Evolutionary conservation across 1,140 invertebrate genomes (phyloP).

Genomic region (Penaeus indicus): DNA sequence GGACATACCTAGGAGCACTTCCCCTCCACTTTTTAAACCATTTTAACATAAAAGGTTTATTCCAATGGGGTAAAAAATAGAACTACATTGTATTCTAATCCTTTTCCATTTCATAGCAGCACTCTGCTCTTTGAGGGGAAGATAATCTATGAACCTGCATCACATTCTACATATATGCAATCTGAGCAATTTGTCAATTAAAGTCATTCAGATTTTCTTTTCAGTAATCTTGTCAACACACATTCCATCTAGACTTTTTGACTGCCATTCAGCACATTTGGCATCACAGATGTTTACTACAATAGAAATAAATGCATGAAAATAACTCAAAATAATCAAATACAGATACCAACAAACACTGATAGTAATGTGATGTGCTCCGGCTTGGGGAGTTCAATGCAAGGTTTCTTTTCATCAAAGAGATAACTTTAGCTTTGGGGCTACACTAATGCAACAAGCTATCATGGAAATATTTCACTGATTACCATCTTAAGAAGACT

Average conservation of each 20-base stretch:
- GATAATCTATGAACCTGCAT: slow-evolving; percentile 61
- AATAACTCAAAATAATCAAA: slow-evolving; percentile 57
- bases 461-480: slow-evolving; percentile 60
- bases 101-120: slow-evolving; percentile 50
- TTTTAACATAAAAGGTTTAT: slow-evolving; percentile 51
- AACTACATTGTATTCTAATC: slow-evolving; percentile 58
- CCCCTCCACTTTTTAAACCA: slow-evolving; percentile 45
- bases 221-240: slow-evolving; percentile 38
- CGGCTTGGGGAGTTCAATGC: slow-evolving; percentile 62
- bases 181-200: slow-evolving; percentile 64
- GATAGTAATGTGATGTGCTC: slow-evolving; percentile 63
- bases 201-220: slow-evolving; percentile 60
- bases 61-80: slow-evolving; percentile 60
- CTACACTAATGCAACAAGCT: slow-evolving; percentile 65
- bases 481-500: slow-evolving; percentile 63
- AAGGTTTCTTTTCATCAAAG: slow-evolving; percentile 61
- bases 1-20: slow-evolving; percentile 64
- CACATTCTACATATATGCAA: slow-evolving; percentile 62
- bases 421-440: slow-evolving; percentile 61
- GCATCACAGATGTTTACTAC: slow-evolving; percentile 63
- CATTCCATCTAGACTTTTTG: slow-evolving; percentile 55
- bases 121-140: slow-evolving; percentile 54
- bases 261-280: slow-evolving; percentile 64
- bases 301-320: slow-evolving; percentile 61
- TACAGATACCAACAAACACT: slow-evolving; percentile 62